Evolutionary conservation across 1,140 invertebrate species (phyloP).

Genomic region (Tetramorium simillimum): DNA sequence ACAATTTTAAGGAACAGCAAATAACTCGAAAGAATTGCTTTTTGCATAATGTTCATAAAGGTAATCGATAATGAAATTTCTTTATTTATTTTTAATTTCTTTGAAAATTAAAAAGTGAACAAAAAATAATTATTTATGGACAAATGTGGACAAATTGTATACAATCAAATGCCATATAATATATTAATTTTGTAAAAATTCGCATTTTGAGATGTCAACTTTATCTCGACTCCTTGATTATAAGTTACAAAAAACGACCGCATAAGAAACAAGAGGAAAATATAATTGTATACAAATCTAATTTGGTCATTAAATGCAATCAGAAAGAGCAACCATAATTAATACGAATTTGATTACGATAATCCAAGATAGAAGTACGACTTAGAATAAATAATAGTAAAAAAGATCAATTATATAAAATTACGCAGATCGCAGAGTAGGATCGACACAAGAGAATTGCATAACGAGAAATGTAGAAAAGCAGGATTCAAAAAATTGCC

Average conservation of each 20-base stretch:
- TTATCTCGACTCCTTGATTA: neutral
- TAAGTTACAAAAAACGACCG: neutral
- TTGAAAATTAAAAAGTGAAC: too few species aligned
- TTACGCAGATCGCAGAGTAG: neutral
- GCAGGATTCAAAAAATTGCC: neutral
- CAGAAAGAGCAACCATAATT: neutral
- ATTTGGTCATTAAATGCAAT: neutral
- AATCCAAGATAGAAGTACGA: neutral
- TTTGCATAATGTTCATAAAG: neutral
- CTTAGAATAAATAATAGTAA: neutral
- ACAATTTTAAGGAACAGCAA: slow-evolving; percentile 48
- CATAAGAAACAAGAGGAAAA: neutral
- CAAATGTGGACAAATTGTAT: too few species aligned
- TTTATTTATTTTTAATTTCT: too few species aligned
- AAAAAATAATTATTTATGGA: too few species aligned
- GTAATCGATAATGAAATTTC: too few species aligned
- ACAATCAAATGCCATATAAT: too few species aligned
- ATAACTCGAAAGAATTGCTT: neutral
- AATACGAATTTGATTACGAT: slow-evolving; percentile 11
- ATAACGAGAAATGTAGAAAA: neutral
- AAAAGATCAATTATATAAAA: neutral
- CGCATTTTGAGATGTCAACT: too few species aligned
- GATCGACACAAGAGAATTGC: neutral
- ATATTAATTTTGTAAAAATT: too few species aligned
- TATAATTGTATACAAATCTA: neutral